Evolutionary conservation across 53 echinoderm and acorn worm species (phyloP), one percentile per base, ranked within the genome.

Genomic region (Mesocentrotus franciscanus): DNA sequence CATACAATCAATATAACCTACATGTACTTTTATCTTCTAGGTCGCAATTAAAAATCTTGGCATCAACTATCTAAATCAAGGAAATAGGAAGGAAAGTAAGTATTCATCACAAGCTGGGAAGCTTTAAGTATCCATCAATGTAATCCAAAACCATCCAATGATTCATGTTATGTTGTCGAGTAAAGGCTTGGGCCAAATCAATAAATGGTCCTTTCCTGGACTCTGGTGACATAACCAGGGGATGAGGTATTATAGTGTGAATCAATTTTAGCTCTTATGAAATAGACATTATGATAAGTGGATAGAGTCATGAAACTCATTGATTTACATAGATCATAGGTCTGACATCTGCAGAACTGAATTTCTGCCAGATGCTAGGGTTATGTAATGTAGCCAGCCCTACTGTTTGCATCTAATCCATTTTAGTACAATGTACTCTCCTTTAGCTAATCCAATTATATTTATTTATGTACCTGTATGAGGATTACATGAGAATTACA

Each of bases 191-290:
- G 74, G 74, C 36, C 16, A 36, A 42, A 81, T 36, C 81, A 81
- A 81, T 81, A 81, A 81, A 81, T 81, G 81, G 81, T 6, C 36
- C 39, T 81, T 81, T 81, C 81, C 81, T 81, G 81, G 36, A 39
- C 81, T 42, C 22, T 13, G 30, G 2, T 32, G 18, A 10, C 76
- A 13, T 13, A 4, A 76, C 10, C 13, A 14, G 30, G 76, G 33
- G 42, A 20, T 20, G 42, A 81, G 36, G 20, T 74, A 74, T 30
- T 74, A 62, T 9, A 71, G n/a, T 33, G 33, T 76, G 13, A 27
- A 76, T 76, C 76, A 30, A 76, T 76, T 20, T 5, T 42, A 42
- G 36, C 39, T 81, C 17, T 17, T 42, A 20, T 22, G 36, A 81
- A 36, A 35, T 16, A 62, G 32, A 42, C 17, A 81, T 81, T 42